These are phyloP conservation scores for Andrena flavipes DNA, from an alignment of 2,888 invertebrate genomes.

Conservation along the genomic window DNA sequence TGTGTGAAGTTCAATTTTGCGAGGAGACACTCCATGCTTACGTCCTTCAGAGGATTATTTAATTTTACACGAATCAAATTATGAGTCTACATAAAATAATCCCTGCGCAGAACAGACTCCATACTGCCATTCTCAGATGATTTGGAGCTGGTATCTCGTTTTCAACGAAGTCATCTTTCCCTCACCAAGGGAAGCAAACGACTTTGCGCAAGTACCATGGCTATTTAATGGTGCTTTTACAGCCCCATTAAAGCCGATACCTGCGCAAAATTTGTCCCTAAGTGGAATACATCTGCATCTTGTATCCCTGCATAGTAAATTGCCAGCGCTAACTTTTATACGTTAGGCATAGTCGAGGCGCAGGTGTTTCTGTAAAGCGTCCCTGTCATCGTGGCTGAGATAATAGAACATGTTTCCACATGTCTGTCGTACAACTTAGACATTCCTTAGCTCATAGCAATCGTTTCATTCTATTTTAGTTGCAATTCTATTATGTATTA, in stretches of 20 bases:
- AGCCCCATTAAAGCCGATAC: slow-evolving; percentile 54
- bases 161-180: background rate
- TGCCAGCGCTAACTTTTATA: background rate
- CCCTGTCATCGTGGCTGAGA: slow-evolving; percentile 13
- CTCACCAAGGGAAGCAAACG: slow-evolving; percentile 21
- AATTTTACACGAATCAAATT: background rate
- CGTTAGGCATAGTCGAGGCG: background rate
- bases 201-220: slow-evolving; percentile 38
- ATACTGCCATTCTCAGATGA: background rate
- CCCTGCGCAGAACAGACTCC: background rate
- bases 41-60: background rate
- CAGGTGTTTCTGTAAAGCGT: slow-evolving; percentile 9
- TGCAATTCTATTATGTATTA: no score
- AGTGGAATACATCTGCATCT: slow-evolving; percentile 8
- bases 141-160: background rate
- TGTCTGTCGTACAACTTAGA: background rate
- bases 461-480: no score
- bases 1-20: no score
- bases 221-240: slow-evolving; percentile 38
- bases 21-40: no score
- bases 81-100: background rate
- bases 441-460: background rate
- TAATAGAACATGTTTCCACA: background rate
- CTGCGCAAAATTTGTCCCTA: slow-evolving; percentile 36
- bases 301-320: slow-evolving; percentile 22